A percentile compares a stretch with the other conserved stretches of the same genome.
phyloP scores from a whole-genome alignment of 2,797 vertebrate genomes.

The Sparus aurata region DNA sequence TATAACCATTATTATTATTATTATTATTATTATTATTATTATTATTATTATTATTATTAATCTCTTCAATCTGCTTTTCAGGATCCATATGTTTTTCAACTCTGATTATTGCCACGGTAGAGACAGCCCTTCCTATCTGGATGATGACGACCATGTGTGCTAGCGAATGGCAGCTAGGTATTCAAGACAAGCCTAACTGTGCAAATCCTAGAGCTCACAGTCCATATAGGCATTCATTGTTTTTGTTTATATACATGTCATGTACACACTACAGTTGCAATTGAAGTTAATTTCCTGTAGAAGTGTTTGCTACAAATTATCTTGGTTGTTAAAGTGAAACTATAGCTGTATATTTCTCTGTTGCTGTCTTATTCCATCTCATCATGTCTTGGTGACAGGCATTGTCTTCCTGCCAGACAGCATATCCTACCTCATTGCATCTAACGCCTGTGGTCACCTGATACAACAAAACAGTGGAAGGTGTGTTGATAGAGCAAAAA shows the following conservation, averaged over 20 bases:
- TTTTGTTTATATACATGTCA: neutral
- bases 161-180: conserved; percentile 93
- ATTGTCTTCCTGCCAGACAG: conserved; percentile 93
- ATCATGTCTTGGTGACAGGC: conserved; percentile 77
- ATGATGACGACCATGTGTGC: conserved; percentile 97
- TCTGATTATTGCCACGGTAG: conserved; percentile 92
- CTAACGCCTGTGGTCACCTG: conserved; percentile 92
- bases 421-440: conserved; percentile 93
- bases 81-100: conserved; percentile 93
- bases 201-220: neutral
- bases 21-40: too few species aligned
- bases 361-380: neutral
- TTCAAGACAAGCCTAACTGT: neutral
- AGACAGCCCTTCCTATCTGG: conserved; percentile 92
- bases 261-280: neutral
- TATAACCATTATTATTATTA: too few species aligned
- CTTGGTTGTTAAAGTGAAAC: neutral
- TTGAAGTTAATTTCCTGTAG: neutral
- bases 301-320: neutral
- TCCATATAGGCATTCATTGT: neutral
- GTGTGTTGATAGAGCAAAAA: conserved; percentile 70
- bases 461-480: conserved; percentile 90
- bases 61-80: conserved; percentile 58
- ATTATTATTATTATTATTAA: neutral
- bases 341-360: neutral